Base-by-base conservation (phyloP, 2,888 invertebrate genomes). In the Laspeyria flexula region DNA sequence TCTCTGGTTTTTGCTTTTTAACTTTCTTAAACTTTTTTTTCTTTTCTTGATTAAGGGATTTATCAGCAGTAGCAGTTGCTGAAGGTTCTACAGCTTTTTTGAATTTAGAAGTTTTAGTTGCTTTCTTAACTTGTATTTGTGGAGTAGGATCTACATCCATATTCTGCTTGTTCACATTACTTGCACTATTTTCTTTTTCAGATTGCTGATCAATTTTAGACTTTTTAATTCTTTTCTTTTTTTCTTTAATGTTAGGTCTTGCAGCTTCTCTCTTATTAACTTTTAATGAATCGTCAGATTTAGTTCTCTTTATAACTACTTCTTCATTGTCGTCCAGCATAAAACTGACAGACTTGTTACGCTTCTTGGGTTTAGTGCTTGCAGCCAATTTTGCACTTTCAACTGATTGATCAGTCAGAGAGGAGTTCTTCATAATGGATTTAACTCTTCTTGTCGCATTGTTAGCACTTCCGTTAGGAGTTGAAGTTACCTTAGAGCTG, bases 281-380 rank as follows among this genome's bases (percentile, higher is more conserved):
- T 33, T 58, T 58, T 6, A 72, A 43, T 1, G 75, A 65, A 21
- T 80, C 75, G 52, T 86, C 72, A 12, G 88, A 85, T 57, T 88
- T 90, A 0, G 79, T 81, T 57, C 83, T 88, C 56, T 90, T 90
- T 3, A 78, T 57, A 1, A 68, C 69, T 0, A 83, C 65, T 55
- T 81, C 83, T 41, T 87, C 86, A 52, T 71, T 71, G 1, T 90
- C 90, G 10, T 88, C 87, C 0, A 88, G 69, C 80, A 87, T 79
- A 48, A 90, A 88, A 57, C 90, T 90, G 10, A 90, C 89, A 0
- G 90, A 90, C 56, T 90, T 90, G 48, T 86, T 88, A 29, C 90
- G 79, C 57, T 90, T 90, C 53, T 90, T 88, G 0, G 85, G 55
- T 55, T 84, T 87, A 1, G 42, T 38, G 10, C 44, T 65, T 6